Conservation (phyloP, 2,797 vertebrate species). For the Crocodylus rhombifer region DNA sequence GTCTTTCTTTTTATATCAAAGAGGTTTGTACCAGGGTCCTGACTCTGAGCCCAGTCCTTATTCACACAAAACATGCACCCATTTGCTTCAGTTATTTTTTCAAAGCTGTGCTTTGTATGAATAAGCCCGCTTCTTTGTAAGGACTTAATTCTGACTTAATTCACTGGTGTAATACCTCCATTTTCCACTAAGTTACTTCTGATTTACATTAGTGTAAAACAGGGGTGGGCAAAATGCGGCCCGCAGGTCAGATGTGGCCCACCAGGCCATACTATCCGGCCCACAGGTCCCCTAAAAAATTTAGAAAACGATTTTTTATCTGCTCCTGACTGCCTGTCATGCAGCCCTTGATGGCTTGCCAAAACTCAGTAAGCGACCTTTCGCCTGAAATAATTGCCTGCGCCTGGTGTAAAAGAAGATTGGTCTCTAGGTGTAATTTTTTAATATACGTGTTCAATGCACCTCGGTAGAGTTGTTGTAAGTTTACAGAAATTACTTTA, state of each 20-base stretch:
- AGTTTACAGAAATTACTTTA: neutral
- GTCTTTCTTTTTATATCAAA: constrained; percentile 15
- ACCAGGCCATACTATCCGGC: too few relatives aligned
- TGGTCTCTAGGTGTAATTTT: neutral
- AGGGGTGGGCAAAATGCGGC: neutral
- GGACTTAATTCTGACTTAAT: neutral
- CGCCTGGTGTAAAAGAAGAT: neutral
- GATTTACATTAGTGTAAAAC: neutral
- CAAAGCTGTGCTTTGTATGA: neutral
- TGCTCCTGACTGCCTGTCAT: too few relatives aligned
- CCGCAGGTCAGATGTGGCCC: too few relatives aligned
- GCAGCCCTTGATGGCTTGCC: too few relatives aligned
- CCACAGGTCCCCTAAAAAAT: too few relatives aligned
- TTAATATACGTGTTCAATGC: neutral
- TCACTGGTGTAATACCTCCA: neutral
- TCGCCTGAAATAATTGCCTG: too few relatives aligned
- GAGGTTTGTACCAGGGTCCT: neutral
- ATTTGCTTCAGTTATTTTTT: neutral
- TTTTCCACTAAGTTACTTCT: neutral
- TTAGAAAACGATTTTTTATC: too few relatives aligned
- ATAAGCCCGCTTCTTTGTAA: neutral
- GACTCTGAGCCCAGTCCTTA: neutral
- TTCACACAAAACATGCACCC: neutral
- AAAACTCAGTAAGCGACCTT: too few relatives aligned
- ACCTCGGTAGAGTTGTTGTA: neutral